Conservation (phyloP, 2,888 invertebrate species). For the Caenorhabditis becei region DNA sequence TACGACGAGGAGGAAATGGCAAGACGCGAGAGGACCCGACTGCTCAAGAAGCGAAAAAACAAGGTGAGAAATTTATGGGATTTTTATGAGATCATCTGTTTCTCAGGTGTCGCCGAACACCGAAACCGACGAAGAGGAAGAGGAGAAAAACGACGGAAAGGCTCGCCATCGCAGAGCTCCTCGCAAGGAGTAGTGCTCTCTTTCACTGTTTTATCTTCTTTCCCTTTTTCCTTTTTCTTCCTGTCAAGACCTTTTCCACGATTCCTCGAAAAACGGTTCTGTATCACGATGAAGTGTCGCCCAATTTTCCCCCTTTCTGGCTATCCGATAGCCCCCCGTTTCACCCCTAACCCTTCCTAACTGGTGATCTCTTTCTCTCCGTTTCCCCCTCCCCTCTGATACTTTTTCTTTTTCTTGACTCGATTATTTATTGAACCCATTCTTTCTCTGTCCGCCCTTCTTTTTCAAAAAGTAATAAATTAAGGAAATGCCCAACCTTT, state of each 20-base stretch:
- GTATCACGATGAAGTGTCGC: conserved; percentile 34
- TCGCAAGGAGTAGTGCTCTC: conserved; percentile 32
- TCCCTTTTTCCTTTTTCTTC: not conserved
- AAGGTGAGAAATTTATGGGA: conserved; percentile 30
- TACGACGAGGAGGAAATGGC: conserved; percentile 64
- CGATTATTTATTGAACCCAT: conserved; percentile 19
- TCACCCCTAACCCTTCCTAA: conserved; percentile 15
- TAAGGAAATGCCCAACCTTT: not conserved
- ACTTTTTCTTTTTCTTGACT: conserved; percentile 2
- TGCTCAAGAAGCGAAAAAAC: conserved; percentile 44
- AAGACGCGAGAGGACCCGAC: conserved; percentile 49
- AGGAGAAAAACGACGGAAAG: conserved; percentile 41
- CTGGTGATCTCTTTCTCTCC: conserved; percentile 34
- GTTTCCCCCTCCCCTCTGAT: not conserved
- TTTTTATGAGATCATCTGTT: not conserved
- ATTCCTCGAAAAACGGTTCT: conserved; percentile 36
- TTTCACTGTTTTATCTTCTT: not conserved
- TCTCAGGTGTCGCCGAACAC: conserved; percentile 32
- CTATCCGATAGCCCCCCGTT: conserved; percentile 24
- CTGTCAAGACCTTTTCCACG: conserved; percentile 5
- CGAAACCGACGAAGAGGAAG: conserved; percentile 32
- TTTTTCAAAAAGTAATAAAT: conserved; percentile 11
- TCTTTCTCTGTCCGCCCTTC: not conserved
- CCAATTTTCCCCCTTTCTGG: not conserved
- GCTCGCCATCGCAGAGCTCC: conserved; percentile 53